These are phyloP conservation scores for Polydrusus tereticollis DNA, from an alignment of 2,888 invertebrate genomes.

Conservation along the genomic window DNA sequence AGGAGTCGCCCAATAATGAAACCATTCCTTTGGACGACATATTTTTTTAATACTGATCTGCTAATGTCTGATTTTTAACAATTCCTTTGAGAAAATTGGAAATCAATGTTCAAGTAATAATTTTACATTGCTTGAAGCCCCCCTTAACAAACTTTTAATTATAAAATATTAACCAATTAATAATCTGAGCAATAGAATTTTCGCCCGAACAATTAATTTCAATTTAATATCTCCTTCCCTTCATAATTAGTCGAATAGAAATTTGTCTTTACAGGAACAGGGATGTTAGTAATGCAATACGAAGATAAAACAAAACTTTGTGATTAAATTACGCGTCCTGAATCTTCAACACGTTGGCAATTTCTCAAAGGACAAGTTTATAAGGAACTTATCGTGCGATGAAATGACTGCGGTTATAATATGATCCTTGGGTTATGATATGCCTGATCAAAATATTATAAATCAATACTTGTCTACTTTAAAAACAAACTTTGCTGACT, in stretches of 20 bases:
- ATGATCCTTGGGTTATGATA: too few relatives aligned
- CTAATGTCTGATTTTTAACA: too few relatives aligned
- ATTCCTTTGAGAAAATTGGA: too few relatives aligned
- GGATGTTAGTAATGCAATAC: constrained; percentile 47
- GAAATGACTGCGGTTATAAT: background rate
- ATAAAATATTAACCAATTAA: constrained; percentile 27
- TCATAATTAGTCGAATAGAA: constrained; percentile 54
- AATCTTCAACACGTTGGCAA: constrained; percentile 5
- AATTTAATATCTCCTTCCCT: constrained; percentile 52
- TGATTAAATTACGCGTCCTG: constrained; percentile 45
- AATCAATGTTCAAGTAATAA: too few relatives aligned
- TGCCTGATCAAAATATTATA: too few relatives aligned
- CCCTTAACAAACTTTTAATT: constrained; percentile 2
- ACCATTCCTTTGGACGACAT: too few relatives aligned
- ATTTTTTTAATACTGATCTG: too few relatives aligned
- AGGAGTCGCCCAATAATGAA: too few relatives aligned
- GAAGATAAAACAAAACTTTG: constrained; percentile 48
- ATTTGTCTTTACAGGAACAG: constrained; percentile 50
- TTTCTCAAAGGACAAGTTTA: constrained; percentile 11
- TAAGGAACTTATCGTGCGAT: background rate
- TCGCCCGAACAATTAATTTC: constrained; percentile 52
- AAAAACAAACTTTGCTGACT: too few relatives aligned
- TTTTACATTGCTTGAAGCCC: too few relatives aligned
- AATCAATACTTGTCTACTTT: too few relatives aligned
- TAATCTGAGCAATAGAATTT: constrained; percentile 8